phyloP scores from a whole-genome alignment of 2,797 vertebrate species.

The Oreochromis mossambicus region DNA sequence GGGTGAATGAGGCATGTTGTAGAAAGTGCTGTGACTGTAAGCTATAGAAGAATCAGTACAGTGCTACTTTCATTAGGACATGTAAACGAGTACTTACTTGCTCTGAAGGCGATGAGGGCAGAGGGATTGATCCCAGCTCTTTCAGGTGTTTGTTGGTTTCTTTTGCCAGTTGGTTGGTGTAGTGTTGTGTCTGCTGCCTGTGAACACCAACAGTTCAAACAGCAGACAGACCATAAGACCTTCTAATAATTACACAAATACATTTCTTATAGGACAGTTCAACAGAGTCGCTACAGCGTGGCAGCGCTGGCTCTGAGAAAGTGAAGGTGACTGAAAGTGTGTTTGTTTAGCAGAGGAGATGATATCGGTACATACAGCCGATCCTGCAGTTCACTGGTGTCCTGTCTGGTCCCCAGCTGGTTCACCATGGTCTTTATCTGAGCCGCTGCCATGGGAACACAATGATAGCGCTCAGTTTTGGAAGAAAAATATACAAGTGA shows the following conservation, averaged over 20 bases:
- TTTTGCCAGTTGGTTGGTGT: constrained; percentile 91
- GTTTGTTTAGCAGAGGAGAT: background rate
- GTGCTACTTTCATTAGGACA: background rate
- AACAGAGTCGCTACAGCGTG: background rate
- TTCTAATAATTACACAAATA: background rate
- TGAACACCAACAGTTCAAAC: background rate
- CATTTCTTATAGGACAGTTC: background rate
- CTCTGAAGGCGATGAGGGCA: constrained; percentile 83
- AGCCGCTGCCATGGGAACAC: constrained; percentile 75
- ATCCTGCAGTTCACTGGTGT: constrained; percentile 90
- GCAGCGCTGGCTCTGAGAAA: background rate
- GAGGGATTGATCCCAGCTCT: constrained; percentile 84
- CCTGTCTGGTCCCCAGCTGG: constrained; percentile 90
- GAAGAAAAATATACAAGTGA: background rate
- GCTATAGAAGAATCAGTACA: background rate
- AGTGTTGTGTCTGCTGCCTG: constrained; percentile 93
- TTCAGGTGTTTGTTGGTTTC: constrained; percentile 94
- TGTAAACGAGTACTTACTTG: constrained; percentile 75
- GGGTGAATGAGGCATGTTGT: background rate
- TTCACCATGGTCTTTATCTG: constrained; percentile 94
- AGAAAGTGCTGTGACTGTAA: background rate
- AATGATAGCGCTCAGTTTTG: background rate
- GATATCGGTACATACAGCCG: constrained; percentile 82
- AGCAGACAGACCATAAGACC: background rate
- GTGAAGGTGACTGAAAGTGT: background rate